phyloP scores from a whole-genome alignment of 2,113 vertebrate species.

The Oryzias javanicus region DNA sequence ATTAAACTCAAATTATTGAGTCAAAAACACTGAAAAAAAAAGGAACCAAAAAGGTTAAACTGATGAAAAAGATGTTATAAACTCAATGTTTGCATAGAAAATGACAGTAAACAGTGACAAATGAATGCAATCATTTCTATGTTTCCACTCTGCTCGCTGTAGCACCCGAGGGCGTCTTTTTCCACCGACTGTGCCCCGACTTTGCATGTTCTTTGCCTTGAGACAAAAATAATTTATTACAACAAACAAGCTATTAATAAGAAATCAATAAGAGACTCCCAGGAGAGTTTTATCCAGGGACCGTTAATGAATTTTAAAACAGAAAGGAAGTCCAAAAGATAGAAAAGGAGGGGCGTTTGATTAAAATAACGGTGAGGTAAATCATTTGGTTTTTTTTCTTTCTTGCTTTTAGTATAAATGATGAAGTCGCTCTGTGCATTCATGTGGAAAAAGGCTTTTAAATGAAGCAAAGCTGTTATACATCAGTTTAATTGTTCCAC shows the following conservation, averaged over 20 bases:
- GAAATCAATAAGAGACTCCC: constrained; percentile 69
- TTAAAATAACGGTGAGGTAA: neutral
- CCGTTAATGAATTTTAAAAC: constrained; percentile 69
- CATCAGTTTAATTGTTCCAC: constrained; percentile 37
- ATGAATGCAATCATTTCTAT: constrained; percentile 36
- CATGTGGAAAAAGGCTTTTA: constrained; percentile 10
- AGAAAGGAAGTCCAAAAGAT: constrained; percentile 60
- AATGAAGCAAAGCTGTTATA: constrained; percentile 25
- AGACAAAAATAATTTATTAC: constrained; percentile 67
- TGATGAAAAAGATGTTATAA: constrained; percentile 7
- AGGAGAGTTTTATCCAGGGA: constrained; percentile 62
- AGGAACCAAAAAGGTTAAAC: too few species aligned
- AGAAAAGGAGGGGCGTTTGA: constrained; percentile 27
- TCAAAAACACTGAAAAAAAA: neutral
- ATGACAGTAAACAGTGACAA: constrained; percentile 35
- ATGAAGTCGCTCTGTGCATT: constrained; percentile 20
- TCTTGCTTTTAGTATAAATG: constrained; percentile 19
- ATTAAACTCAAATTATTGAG: too few species aligned
- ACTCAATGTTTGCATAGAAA: constrained; percentile 26
- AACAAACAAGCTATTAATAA: constrained; percentile 78
- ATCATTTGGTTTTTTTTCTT: constrained; percentile 2
- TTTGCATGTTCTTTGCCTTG: constrained; percentile 60
- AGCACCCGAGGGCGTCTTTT: constrained; percentile 28
- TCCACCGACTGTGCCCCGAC: constrained; percentile 21
- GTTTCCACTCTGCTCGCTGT: constrained; percentile 25